Percentiles rank a stretch among this genome's conserved stretches.
phyloP scores from a whole-genome alignment of 2,797 vertebrate genomes.

The Phrynocephalus guinanensis region DNA sequence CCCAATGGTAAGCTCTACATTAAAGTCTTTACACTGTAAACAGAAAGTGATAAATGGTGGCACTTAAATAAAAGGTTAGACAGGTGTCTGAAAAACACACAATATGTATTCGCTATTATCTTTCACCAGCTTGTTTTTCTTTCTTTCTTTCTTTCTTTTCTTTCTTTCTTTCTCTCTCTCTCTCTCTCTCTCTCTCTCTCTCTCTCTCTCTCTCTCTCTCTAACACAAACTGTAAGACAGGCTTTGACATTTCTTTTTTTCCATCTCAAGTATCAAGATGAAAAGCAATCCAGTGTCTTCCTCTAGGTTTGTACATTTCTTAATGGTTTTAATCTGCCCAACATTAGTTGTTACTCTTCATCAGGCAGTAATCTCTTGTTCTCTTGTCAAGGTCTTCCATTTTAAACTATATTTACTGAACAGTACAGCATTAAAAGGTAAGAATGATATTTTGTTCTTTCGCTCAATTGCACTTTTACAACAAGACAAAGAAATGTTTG shows the following conservation, averaged over 20 bases:
- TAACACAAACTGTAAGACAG: constrained; percentile 69
- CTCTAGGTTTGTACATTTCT: constrained; percentile 19
- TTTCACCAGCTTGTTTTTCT: background rate
- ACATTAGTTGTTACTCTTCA: constrained; percentile 69
- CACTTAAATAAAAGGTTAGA: constrained; percentile 34
- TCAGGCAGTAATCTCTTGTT: constrained; percentile 58
- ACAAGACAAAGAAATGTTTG: background rate
- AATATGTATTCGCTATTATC: background rate
- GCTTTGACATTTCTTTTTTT: constrained; percentile 34
- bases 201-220: constrained; percentile 33
- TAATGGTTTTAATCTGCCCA: constrained; percentile 71
- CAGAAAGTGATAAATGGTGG: constrained; percentile 62
- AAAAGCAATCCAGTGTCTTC: constrained; percentile 42
- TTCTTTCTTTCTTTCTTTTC: constrained; percentile 41
- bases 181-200: constrained; percentile 33
- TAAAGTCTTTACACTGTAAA: constrained; percentile 46
- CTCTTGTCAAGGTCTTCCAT: constrained; percentile 58
- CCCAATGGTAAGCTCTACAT: constrained; percentile 52
- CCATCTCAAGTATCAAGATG: constrained; percentile 62
- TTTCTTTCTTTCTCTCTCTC: too few relatives aligned
- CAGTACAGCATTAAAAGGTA: constrained; percentile 5
- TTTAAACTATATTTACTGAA: background rate
- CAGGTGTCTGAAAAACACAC: constrained; percentile 9
- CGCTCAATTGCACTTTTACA: background rate
- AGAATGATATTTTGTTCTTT: background rate